Evolutionary conservation across 2,888 invertebrate genomes (phyloP).

Genomic region (Orthosia incerta): DNA sequence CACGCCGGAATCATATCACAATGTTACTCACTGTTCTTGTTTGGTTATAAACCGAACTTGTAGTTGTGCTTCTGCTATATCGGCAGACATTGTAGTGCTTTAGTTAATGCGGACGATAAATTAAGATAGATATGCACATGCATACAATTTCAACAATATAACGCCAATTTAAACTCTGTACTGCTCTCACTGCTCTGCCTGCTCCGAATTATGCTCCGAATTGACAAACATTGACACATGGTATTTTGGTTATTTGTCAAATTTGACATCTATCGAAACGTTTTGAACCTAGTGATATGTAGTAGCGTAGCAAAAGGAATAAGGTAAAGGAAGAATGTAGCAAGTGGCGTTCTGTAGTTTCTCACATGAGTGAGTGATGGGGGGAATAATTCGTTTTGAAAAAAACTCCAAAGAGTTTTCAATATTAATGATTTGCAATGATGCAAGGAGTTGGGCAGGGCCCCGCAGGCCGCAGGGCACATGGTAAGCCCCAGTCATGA

Average conservation of each 20-base stretch:
- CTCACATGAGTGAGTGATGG: too few species aligned
- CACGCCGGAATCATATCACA: conserved; percentile 64
- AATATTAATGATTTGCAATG: too few species aligned
- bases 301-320: too few species aligned
- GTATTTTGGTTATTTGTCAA: conserved; percentile 3
- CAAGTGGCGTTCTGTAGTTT: background rate
- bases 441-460: too few species aligned
- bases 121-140: conserved; percentile 5
- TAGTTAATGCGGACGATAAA: conserved; percentile 2
- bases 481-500: too few species aligned
- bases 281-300: conserved; percentile 3
- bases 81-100: conserved; percentile 73
- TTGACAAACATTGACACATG: conserved; percentile 50
- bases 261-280: background rate
- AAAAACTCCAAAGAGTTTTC: too few species aligned
- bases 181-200: too few species aligned
- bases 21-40: conserved; percentile 93
- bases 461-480: too few species aligned
- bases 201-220: too few species aligned
- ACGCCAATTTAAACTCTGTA: background rate
- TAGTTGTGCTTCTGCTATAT: conserved; percentile 91
- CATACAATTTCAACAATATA: conserved; percentile 8
- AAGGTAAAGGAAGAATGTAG: too few species aligned
- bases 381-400: background rate
- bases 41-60: conserved; percentile 95